Conservation (phyloP, 2,113 vertebrate genomes). For the Bufo gargarizans region DNA sequence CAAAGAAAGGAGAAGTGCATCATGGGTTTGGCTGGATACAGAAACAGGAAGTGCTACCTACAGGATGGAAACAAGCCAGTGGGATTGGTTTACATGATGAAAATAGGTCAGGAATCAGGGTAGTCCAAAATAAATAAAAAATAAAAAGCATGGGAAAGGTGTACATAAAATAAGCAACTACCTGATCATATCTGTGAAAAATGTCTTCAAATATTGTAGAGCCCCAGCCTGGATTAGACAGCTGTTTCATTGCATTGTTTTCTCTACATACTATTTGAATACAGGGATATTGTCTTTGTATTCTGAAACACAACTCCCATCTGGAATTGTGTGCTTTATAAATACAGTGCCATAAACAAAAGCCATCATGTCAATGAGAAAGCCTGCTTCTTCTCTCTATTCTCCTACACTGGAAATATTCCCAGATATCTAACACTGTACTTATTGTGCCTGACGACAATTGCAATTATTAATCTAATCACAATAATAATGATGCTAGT, state of each 20-base stretch:
- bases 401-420: slow-evolving; percentile 3
- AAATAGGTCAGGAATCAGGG: too few relatives aligned
- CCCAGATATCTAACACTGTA: slow-evolving; percentile 5
- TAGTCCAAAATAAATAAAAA: too few relatives aligned
- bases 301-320: neutral
- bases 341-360: neutral
- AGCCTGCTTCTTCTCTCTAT: neutral
- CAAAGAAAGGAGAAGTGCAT: too few relatives aligned
- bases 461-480: slow-evolving; percentile 10
- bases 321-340: neutral
- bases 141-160: too few relatives aligned
- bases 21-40: too few relatives aligned
- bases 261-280: neutral
- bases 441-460: neutral
- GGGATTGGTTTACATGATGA: too few relatives aligned
- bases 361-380: neutral
- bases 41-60: too few relatives aligned
- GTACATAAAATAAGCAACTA: too few relatives aligned
- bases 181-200: too few relatives aligned
- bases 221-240: too few relatives aligned
- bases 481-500: neutral
- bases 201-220: too few relatives aligned
- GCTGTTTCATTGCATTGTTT: neutral
- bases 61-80: too few relatives aligned
- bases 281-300: neutral